Evolutionary conservation across 2,113 vertebrate species (phyloP), one percentile per base, ranked within the genome.

Genomic region (Galbula dea): DNA sequence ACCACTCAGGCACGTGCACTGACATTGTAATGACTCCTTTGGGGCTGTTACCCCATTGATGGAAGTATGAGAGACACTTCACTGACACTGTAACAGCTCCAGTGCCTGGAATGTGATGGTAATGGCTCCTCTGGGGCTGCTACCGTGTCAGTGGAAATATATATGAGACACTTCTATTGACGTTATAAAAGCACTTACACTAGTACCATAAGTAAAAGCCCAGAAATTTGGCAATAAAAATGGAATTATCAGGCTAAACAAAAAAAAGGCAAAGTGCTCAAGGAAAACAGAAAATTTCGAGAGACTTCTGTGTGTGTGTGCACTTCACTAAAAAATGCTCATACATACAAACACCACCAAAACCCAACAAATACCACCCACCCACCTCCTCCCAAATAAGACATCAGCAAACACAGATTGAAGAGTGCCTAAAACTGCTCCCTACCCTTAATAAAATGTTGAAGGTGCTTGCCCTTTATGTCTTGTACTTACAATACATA

Each of bases 51-150:
- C 49, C 83, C 32, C 61, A 39, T 73, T 23, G 24, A 3, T 69
- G 49, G 52, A 83, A 97, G 88, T 19, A 48, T 52, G 80, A 88
- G 86, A 96, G 92, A 90, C 61, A 93, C 83, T 93, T 97, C 86
- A 94, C 55, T 92, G 97, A 94, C 92, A 96, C 43, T 16, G 11
- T 84, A 95, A 94, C 75, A 93, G 74, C 73, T 89, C 87, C 36
- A 76, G 52, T 7, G 83, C 87, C 90, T 92, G 73, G 46, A 65
- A 20, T 29, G 29, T 24, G 49, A 73, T 46, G 30, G 54, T 69
- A 92, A 91, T 39, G 67, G 52, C 30, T 79, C 93, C 89, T 93
- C 46, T 11, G 62, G 61, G 83, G 65, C 62, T 63, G 36, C 48
- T 89, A 41, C 58, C 23, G 12, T 58, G 52, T 76, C 76, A 71